These are phyloP conservation scores for Dione juno DNA, from an alignment of 2,888 invertebrate genomes.

Conservation along the genomic window DNA sequence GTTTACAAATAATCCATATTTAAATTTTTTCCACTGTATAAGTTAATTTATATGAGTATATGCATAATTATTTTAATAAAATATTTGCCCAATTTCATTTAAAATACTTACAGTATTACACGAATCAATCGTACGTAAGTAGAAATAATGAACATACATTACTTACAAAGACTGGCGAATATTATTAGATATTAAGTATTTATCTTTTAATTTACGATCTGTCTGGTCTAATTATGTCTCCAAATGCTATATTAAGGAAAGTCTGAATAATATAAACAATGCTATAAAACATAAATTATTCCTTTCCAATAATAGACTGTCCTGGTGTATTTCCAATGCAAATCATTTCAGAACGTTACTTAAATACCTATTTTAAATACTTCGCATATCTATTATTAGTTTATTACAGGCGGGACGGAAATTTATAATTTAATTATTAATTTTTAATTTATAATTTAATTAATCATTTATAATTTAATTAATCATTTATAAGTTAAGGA, in stretches of 20 bases:
- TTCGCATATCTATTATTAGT: neutral
- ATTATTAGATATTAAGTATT: constrained; percentile 3
- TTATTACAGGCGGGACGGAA: constrained; percentile 19
- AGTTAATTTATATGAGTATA: no score
- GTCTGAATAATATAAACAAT: constrained; percentile 15
- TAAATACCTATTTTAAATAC: constrained; percentile 40
- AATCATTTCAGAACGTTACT: constrained; percentile 43
- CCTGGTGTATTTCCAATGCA: constrained; percentile 41
- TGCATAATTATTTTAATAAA: neutral
- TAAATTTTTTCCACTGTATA: no score
- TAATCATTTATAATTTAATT: constrained; percentile 1
- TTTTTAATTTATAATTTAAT: neutral
- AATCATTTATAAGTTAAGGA: no score
- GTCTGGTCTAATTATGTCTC: constrained; percentile 24
- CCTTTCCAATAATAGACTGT: constrained; percentile 38
- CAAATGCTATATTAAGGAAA: constrained; percentile 25
- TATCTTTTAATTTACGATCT: constrained; percentile 9
- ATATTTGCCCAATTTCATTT: neutral
- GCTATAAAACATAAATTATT: constrained; percentile 24
- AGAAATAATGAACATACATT: no score
- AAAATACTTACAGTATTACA: neutral
- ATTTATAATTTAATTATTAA: neutral
- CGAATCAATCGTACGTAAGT: neutral
- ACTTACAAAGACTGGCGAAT: neutral
- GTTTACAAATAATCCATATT: no score